Base-by-base conservation (phyloP, 2,113 vertebrate species). In the Epinephelus moara region DNA sequence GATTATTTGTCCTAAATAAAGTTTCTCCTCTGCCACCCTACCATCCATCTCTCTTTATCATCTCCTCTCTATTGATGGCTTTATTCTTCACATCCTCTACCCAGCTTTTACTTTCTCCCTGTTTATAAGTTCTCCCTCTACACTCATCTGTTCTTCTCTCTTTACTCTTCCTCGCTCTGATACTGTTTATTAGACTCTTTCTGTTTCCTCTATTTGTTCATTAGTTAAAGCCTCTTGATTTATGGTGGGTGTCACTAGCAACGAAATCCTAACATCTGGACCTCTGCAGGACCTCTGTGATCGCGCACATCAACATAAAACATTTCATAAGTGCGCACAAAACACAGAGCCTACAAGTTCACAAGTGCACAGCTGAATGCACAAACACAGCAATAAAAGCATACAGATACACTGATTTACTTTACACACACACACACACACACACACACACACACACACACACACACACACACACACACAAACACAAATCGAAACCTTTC, bases 221-320 rank as follows among this genome's bases (percentile, higher is more conserved):
- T 87, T 81, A 53, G 55, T 84, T 52, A 67, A 81, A 67, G 72
- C 61, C 78, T 63, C 66, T 56, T 70, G 76, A 90, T 89, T 89
- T 93, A 91, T 91, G 72, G 70, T 75, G 83, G 72, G 78, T 86
- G 79, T 92, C 83, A 73, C 68, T 70, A 84, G 73, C 67, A 72
- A 81, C 52, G 67, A 89, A 81, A 75, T 78, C 59, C 69, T 89
- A 76, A 86, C 89, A 90, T 93, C 88, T 90, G 89, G 84, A 78
- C 68, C 70, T 69, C 78, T 85, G 82, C 27, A 57, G 69, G 49
- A 66, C 67, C 45, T 75, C 42, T 75, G 50, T 50, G 63, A 70
- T 60, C 40, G 11, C 3, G 33, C 55, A 56, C 37, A 70, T 60
- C 61, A 81, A 86, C 63, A 59, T 74, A 25, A 72, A 74, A 64